Evolutionary conservation across 2,113 vertebrate species (phyloP), one percentile per base, ranked within the genome.

Genomic region (Apus apus): DNA sequence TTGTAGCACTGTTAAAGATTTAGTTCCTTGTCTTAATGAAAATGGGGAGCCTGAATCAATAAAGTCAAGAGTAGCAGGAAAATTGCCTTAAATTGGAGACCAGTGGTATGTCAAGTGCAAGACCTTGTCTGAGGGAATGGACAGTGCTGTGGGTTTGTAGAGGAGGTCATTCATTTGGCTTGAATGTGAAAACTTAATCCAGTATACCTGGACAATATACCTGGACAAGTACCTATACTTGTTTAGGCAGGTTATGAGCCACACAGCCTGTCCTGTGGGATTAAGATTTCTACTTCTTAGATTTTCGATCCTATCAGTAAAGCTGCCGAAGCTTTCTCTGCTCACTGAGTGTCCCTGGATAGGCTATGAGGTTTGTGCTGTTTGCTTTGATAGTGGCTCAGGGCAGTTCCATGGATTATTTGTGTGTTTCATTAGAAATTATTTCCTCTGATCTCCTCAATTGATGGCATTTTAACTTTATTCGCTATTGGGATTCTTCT

Each of bases 181-280:
- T 45, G 36, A 91, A 62, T 29, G 38, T 54, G n/a, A 73, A 78
- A 80, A 85, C 7, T 34, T 62, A 76, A 54, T 82, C 19, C 25
- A 43, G 3, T 62, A 29, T 73, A 87, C 76, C 5, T 19, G 38
- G 40, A 20, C 32, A 18, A 82, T 91, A 29, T 73, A 87, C 76
- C 5, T 19, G 38, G 40, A 20, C 32, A 18, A 82, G n/a, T n/a
- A n/a, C n/a, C n/a, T n/a, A n/a, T n/a, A n/a, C 89, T 91, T 78
- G 30, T 68, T 22, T 61, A 30, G 48, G n/a, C 23, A 29, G 21
- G 30, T 58, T 90, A 48, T 29, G 40, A 72, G 29, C 48, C 48
- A 13, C 0, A 1, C 1, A 2, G 3, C 30, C 18, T 79, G 45
- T 73, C 58, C 64, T 85, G 29, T 0, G 4, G n/a, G 50, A 46